A percentile compares a stretch with the other conserved stretches of the same genome.
These are phyloP conservation scores for Dreissena polymorpha DNA, from an alignment of 1,140 invertebrate species.

Conservation along the genomic window DNA sequence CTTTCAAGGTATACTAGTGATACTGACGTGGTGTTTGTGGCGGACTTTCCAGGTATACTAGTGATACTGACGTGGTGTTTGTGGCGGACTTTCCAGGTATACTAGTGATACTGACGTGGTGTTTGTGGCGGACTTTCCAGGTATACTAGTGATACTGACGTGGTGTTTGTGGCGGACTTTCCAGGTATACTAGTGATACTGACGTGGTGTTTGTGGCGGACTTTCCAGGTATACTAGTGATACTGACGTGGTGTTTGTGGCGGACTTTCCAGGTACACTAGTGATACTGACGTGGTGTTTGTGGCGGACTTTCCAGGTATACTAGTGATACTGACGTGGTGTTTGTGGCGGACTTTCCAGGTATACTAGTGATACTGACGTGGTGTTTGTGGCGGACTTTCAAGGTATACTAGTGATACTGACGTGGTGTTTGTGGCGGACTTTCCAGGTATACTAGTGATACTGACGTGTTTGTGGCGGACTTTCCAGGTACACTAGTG, in stretches of 20 bases:
- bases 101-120: slow-evolving; percentile 84
- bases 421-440: slow-evolving; percentile 94
- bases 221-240: slow-evolving; percentile 86
- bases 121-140: slow-evolving; percentile 95
- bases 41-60: slow-evolving; percentile 90
- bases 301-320: slow-evolving; percentile 93
- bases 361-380: slow-evolving; percentile 83
- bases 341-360: slow-evolving; percentile 95
- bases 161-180: slow-evolving; percentile 94
- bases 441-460: slow-evolving; percentile 86
- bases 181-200: slow-evolving; percentile 83
- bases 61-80: slow-evolving; percentile 87
- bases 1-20: slow-evolving; percentile 86
- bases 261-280: slow-evolving; percentile 90
- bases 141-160: slow-evolving; percentile 83
- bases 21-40: slow-evolving; percentile 90
- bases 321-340: slow-evolving; percentile 84
- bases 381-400: slow-evolving; percentile 94
- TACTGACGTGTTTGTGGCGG: slow-evolving; percentile 91
- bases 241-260: slow-evolving; percentile 90
- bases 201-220: slow-evolving; percentile 94
- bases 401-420: slow-evolving; percentile 83
- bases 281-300: slow-evolving; percentile 87
- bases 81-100: slow-evolving; percentile 93
- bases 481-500: slow-evolving; percentile 88